A percentile compares a stretch with the other conserved stretches of the same genome.
These are phyloP conservation scores for Oreochromis aureus DNA, from an alignment of 2,113 vertebrate genomes.

Conservation along the genomic window DNA sequence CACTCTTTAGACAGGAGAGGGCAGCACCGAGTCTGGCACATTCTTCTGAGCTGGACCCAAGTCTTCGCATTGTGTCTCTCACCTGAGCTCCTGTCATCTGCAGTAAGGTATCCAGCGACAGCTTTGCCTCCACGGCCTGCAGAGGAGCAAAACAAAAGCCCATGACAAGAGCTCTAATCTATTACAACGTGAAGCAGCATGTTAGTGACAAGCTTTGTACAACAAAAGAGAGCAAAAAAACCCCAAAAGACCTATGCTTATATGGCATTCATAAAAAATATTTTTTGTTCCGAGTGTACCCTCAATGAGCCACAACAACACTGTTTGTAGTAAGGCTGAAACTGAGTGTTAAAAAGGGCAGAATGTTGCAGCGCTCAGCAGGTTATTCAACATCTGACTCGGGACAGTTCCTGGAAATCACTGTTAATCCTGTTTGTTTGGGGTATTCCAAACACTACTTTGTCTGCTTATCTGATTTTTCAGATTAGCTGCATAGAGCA, in stretches of 20 bases:
- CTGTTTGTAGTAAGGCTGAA: background rate
- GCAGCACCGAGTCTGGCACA: constrained; percentile 86
- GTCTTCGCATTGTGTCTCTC: constrained; percentile 85
- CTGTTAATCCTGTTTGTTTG: constrained; percentile 17
- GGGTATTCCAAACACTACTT: background rate
- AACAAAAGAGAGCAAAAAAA: background rate
- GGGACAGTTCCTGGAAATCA: constrained; percentile 4
- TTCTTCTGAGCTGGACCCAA: constrained; percentile 86
- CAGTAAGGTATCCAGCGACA: constrained; percentile 90
- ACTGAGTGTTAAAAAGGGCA: background rate
- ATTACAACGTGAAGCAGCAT: background rate
- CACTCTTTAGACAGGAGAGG: constrained; percentile 87
- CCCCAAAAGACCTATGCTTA: background rate
- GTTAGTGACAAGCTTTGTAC: background rate
- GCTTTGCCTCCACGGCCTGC: constrained; percentile 84
- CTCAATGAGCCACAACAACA: background rate
- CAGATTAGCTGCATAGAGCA: background rate
- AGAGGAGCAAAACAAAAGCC: background rate
- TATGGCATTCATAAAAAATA: background rate
- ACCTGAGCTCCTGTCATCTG: constrained; percentile 90
- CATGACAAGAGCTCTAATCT: background rate
- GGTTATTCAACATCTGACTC: constrained; percentile 1
- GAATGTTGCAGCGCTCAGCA: background rate
- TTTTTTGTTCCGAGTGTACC: background rate
- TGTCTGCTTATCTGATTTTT: background rate